Base-by-base conservation (phyloP, 2,113 vertebrate species). In the Halcyon senegalensis region DNA sequence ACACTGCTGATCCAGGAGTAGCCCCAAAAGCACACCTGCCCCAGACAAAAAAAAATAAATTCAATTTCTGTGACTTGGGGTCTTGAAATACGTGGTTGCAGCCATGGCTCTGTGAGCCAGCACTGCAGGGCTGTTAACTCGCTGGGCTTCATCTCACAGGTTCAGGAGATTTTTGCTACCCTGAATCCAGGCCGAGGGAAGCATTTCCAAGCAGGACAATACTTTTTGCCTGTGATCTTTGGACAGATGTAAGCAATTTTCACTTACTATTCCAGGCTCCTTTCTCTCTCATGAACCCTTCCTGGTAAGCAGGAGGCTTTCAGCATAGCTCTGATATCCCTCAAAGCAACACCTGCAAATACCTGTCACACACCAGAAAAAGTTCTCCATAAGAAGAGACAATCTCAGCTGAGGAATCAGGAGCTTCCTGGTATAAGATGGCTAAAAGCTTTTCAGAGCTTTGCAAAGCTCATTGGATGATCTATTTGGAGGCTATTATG, bases 51-150 rank as follows among this genome's bases (percentile, higher is more conserved):
- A 16, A 19, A 39, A 39, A 16, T 35, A 18, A 5, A 5, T 11
- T 3, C 33, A 1, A 2, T 62, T 62, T 5, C 64, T 68, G 12
- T 6, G 11, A 3, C 2, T 0, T 5, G 44, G 21, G 2, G 55
- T 76, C n/a, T 16, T 18, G 16, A 17, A 31, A 55, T 13, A 4
- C 14, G 1, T 8, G 10, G 25, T 50, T 48, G 39, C 63, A 23
- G 28, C 55, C 21, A 0, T 28, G 4, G 3, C 39, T 74, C 56
- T 73, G 19, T n/a, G 20, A 67, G 50, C 5, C 56, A 20, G 39
- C 16, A 62, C 10, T 44, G 55, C 51, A 62, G n/a, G 1, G 31
- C 60, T 75, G 53, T 31, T 87, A 51, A 59, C 87, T 69, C 80
- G 28, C 53, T 59, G 31, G 7, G 4, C 62, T 91, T 20, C 73